Evolutionary conservation across 2,113 vertebrate genomes (phyloP), one percentile per base, ranked within the genome.

Genomic region (Sinocyclocheilus grahami): DNA sequence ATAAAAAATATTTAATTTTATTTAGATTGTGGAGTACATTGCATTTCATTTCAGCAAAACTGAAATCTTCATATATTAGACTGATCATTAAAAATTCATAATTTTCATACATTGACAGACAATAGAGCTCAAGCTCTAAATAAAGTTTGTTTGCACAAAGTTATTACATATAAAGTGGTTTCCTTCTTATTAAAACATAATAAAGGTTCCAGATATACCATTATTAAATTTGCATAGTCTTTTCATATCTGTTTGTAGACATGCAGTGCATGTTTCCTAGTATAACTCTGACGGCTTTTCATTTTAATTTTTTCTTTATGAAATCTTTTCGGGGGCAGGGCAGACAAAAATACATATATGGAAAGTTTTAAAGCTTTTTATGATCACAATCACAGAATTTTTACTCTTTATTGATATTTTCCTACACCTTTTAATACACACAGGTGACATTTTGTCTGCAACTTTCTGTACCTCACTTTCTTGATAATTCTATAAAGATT

Each of bases 371-470:
- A 22, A 60, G 20, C 2, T 14, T 30, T 67, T 67, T 71, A 39
- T 5, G 37, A 20, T 20, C 67, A 71, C 65, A 37, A 72, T 72
- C 33, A 42, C 37, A 42, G 9, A 72, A 4, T 33, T 78, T 55
- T 51, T 77, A 14, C 22, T 27, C 2, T 77, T 55, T 78, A 78
- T 78, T 78, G 9, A 55, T 33, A 33, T 55, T 20, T 33, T 72
- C 16, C 30, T 24, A 77, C 24, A 55, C 11, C 27, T 77, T 77
- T 78, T 27, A 11, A 55, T 78, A 78, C 76, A 78, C 72, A 75
- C 2, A 75, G 14, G 8, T 48, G n/a, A 24, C 42, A 48, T 48
- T 42, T 72, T 42, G 9, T 72, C 11, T 48, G 39, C 42, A 75
- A 48, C 14, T 7, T 2, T 1, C 20, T 74, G 71, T 24, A 46